These are phyloP conservation scores for Nettapus auritus DNA, from an alignment of 2,113 vertebrate species.

Conservation along the genomic window DNA sequence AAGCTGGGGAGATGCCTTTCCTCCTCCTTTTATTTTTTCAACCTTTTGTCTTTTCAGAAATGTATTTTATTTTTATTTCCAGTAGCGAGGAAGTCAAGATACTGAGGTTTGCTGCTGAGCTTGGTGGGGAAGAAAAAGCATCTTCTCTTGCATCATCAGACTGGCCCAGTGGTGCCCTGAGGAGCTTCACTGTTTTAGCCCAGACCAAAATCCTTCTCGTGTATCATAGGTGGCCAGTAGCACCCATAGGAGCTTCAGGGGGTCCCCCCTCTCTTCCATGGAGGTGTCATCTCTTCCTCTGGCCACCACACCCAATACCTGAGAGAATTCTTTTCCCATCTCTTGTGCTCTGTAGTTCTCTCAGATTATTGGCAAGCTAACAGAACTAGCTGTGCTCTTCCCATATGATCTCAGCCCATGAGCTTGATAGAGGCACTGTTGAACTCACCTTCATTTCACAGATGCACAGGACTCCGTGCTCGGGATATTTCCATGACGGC, in stretches of 20 bases:
- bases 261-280: neutral
- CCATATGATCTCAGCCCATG: neutral
- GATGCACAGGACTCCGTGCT: neutral
- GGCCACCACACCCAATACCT: neutral
- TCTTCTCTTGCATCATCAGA: neutral
- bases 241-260: neutral
- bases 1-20: neutral
- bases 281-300: neutral
- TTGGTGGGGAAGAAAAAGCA: neutral
- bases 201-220: neutral
- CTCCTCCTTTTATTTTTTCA: neutral
- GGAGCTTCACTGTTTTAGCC: neutral
- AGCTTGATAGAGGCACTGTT: neutral
- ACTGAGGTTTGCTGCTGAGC: neutral
- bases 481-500: neutral
- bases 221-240: neutral
- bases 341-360: neutral
- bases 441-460: neutral
- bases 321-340: neutral
- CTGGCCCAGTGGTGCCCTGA: neutral
- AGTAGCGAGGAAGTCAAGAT: neutral
- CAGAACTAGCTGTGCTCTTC: neutral
- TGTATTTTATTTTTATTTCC: neutral
- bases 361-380: neutral
- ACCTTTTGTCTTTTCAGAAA: neutral